Percentiles rank a stretch among this genome's conserved stretches.
Evolutionary conservation across 1,140 invertebrate species (phyloP).

Genomic region (Formica selysi): DNA sequence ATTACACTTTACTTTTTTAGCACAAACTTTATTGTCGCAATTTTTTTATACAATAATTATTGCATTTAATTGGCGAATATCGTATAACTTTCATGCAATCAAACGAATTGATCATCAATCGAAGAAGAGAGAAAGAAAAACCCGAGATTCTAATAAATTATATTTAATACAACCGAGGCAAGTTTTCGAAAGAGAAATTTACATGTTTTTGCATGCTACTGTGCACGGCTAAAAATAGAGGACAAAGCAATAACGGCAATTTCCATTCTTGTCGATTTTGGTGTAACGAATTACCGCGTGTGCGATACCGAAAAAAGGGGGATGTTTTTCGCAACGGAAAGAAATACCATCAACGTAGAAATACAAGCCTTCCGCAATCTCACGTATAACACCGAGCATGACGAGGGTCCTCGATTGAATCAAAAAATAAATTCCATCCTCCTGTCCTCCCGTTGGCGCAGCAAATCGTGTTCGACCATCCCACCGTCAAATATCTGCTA

Average conservation of each 20-base stretch:
- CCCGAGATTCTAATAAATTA: constrained; percentile 4
- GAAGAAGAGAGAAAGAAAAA: background rate
- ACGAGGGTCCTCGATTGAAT: constrained; percentile 67
- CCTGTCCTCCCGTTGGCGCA: constrained; percentile 67
- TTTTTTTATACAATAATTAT: background rate
- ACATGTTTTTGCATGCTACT: constrained; percentile 5
- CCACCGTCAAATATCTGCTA: constrained; percentile 77
- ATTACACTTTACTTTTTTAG: background rate
- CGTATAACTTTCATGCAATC: background rate
- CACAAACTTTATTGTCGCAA: background rate
- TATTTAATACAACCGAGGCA: background rate
- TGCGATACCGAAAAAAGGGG: constrained; percentile 15
- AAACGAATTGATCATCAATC: background rate
- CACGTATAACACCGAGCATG: constrained; percentile 50
- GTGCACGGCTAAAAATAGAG: constrained; percentile 32
- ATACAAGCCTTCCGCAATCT: constrained; percentile 63
- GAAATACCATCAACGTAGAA: constrained; percentile 59
- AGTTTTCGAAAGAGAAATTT: constrained; percentile 25
- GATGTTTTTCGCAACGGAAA: constrained; percentile 47
- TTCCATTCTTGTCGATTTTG: constrained; percentile 61
- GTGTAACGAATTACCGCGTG: constrained; percentile 58
- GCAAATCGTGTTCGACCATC: constrained; percentile 76
- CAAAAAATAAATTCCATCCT: constrained; percentile 74
- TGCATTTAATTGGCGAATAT: constrained; percentile 3
- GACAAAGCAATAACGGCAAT: constrained; percentile 54